Conservation (phyloP, 2,113 vertebrate species). For the Spheniscus mendiculus region DNA sequence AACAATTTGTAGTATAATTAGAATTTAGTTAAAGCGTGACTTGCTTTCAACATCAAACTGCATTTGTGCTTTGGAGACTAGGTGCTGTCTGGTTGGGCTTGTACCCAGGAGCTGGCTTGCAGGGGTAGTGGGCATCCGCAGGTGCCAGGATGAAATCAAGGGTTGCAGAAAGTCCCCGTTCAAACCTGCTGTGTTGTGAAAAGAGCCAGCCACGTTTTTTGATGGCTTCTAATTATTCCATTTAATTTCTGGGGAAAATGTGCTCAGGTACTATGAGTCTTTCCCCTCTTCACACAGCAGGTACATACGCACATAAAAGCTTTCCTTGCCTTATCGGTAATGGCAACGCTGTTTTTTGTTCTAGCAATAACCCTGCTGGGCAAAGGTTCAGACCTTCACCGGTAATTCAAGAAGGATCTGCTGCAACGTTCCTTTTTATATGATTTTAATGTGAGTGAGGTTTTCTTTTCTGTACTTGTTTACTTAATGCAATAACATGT, state of each 20-base stretch:
- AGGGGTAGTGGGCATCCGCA: not conserved
- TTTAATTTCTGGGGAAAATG: not conserved
- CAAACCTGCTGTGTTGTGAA: not conserved
- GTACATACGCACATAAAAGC: accelerated
- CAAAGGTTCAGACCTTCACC: not conserved
- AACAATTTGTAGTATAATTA: not conserved
- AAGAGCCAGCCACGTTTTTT: accelerated
- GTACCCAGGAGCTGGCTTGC: not conserved
- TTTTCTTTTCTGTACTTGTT: not conserved
- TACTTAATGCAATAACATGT: accelerated
- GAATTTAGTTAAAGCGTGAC: not conserved
- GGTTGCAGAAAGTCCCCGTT: not conserved
- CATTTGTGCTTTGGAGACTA: not conserved
- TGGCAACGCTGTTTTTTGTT: accelerated
- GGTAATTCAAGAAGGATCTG: not conserved
- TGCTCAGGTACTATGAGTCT: accelerated
- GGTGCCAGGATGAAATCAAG: not conserved
- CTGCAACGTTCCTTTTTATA: not conserved
- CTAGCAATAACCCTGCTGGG: not conserved
- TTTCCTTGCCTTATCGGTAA: not conserved
- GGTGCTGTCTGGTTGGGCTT: not conserved
- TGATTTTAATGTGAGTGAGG: not conserved
- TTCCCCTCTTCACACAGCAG: not conserved
- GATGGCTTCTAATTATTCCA: not conserved
- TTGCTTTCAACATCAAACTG: not conserved